phyloP scores from a whole-genome alignment of 30 jellyfish, hydroid and myxozoan genomes.

The Phacellophora camtschatica region DNA sequence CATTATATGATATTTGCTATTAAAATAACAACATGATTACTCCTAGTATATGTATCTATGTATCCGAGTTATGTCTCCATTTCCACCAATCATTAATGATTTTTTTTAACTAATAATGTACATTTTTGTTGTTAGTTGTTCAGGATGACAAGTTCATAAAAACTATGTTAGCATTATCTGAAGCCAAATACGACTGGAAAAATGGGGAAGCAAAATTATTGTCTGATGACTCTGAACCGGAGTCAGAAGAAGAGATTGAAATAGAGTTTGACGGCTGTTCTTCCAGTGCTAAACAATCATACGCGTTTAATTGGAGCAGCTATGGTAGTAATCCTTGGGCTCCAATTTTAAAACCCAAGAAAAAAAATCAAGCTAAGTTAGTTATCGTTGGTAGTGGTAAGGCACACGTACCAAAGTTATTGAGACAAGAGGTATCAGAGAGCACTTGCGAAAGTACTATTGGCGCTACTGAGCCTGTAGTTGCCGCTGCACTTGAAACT shows the following conservation, averaged over 20 bases:
- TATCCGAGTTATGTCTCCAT: too few species aligned
- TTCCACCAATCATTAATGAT: too few species aligned
- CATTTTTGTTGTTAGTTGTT: not conserved
- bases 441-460: not conserved
- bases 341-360: conserved; percentile 8
- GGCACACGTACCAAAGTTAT: not conserved
- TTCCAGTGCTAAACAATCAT: not conserved
- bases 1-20: too few species aligned
- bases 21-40: too few species aligned
- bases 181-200: conserved; percentile 73
- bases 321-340: conserved; percentile 63
- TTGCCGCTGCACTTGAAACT: not conserved
- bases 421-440: not conserved
- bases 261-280: not conserved
- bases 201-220: conserved; percentile 40
- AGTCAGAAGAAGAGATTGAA: not conserved
- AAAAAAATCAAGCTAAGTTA: not conserved
- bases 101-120: not conserved
- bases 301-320: conserved; percentile 49
- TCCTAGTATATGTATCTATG: too few species aligned
- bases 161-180: conserved; percentile 73
- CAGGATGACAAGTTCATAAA: conserved; percentile 31
- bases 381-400: conserved; percentile 19
- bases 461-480: not conserved
- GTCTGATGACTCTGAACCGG: conserved; percentile 35